Evolutionary conservation across 1,140 invertebrate genomes (phyloP), one percentile per base, ranked within the genome.

Genomic region (Papilio polyxenes): DNA sequence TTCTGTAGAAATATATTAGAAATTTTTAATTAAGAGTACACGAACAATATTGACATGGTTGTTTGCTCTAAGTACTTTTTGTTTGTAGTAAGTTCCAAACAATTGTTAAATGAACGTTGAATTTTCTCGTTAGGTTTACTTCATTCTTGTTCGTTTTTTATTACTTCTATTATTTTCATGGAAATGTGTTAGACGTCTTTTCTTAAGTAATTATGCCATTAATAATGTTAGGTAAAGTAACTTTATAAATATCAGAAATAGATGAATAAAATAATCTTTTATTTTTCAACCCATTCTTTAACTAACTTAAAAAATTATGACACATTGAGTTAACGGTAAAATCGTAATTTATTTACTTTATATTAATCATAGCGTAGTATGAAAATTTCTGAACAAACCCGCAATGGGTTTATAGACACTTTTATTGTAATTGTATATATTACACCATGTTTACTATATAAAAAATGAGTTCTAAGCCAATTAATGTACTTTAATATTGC

Each of bases 1-100:
- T 69, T 6, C 23, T 31, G 37, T 69, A 69, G 11, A 37, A 69
- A 69, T 69, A 69, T 37, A 7, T 69, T 15, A 31, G 23, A 40
- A 37, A 11, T 15, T 69, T 69, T 69, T 69, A 69, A 69, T 65
- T 69, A 69, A 69, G 23, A 69, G 10, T 31, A 69, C 23, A 69
- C 23, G 23, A 69, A 69, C 65, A 69, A 37, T 69, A 17, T 69
- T 37, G 65, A 69, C 65, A 37, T 69, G 65, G 65, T 20, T 65
- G 62, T 72, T 72, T 72, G 65, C 40, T 72, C 65, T 72, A 11
- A 72, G 23, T 37, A 72, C 65, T 72, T 69, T 69, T 72, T 72
- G 37, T 72, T 37, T 72, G 31, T 37, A 72, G 11, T 37, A 72
- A 72, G 65, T 72, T 37, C 31, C 11, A 72, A 37, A 37, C 65